Conservation (phyloP, 2,797 vertebrate genomes). For the Antennarius maculatus region DNA sequence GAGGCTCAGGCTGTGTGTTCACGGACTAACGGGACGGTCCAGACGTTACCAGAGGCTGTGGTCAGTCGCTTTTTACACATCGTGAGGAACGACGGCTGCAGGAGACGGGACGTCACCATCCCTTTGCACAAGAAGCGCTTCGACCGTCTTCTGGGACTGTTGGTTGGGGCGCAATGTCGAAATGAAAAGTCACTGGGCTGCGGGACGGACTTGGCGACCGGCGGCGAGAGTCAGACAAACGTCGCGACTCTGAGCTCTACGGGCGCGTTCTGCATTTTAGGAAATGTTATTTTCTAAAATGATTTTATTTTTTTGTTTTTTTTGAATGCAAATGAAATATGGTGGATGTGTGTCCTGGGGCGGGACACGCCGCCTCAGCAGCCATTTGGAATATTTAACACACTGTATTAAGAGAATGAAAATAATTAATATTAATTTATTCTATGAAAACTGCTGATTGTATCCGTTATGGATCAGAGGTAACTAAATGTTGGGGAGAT, state of each 20-base stretch:
- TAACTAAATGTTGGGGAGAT: slow-evolving; percentile 77
- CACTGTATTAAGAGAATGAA: slow-evolving; percentile 88
- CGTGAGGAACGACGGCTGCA: slow-evolving; percentile 50
- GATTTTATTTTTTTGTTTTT: too few relatives aligned
- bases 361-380: slow-evolving; percentile 57
- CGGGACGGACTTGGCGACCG: slow-evolving; percentile 30
- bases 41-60: slow-evolving; percentile 38
- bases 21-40: slow-evolving; percentile 48
- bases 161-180: slow-evolving; percentile 20
- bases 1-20: slow-evolving; percentile 38
- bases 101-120: slow-evolving; percentile 50
- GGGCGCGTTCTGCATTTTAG: slow-evolving; percentile 39
- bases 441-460: slow-evolving; percentile 85
- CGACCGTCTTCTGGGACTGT: slow-evolving; percentile 43
- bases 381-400: slow-evolving; percentile 93
- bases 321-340: slow-evolving; percentile 41
- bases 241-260: slow-evolving; percentile 65
- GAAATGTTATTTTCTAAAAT: slow-evolving; percentile 36
- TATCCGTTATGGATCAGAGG: slow-evolving; percentile 77
- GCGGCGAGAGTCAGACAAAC: slow-evolving; percentile 37
- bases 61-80: slow-evolving; percentile 34
- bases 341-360: slow-evolving; percentile 55
- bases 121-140: slow-evolving; percentile 72
- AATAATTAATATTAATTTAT: slow-evolving; percentile 98
- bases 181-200: slow-evolving; percentile 38